phyloP scores from a whole-genome alignment of 2,797 vertebrate species.

The Urosaurus nigricauda region DNA sequence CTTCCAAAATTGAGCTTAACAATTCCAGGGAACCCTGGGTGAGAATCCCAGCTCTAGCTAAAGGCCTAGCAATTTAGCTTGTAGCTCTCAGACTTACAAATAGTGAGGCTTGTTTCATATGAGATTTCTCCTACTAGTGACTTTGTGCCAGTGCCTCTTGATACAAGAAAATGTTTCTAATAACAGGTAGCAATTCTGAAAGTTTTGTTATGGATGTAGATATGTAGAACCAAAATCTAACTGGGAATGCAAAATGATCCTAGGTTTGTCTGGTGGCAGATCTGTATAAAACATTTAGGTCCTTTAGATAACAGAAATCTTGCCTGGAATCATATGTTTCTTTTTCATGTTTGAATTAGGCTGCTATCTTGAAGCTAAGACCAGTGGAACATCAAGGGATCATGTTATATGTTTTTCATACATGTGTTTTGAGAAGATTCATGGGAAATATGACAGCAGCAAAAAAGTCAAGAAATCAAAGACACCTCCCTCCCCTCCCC shows the following conservation, averaged over 20 bases:
- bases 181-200: conserved; percentile 29
- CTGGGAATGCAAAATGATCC: accelerated
- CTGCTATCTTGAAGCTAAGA: background rate
- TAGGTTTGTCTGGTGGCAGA: background rate
- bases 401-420: background rate
- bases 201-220: conserved; percentile 19
- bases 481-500: background rate
- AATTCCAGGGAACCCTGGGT: too few species aligned
- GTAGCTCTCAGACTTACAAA: too few species aligned
- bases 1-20: conserved; percentile 23
- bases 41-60: too few species aligned
- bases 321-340: background rate
- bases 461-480: background rate
- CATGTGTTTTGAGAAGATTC: background rate
- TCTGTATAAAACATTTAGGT: background rate
- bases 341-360: background rate
- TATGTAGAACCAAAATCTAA: background rate
- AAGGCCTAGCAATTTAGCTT: background rate
- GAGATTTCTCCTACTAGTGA: background rate
- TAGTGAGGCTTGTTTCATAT: background rate
- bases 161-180: background rate
- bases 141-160: background rate
- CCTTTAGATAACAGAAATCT: background rate
- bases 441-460: background rate
- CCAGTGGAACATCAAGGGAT: background rate